A percentile compares a stretch with the other conserved stretches of the same genome.
Evolutionary conservation across 2,797 vertebrate genomes (phyloP).

Genomic region (Enteromius treurensis): DNA sequence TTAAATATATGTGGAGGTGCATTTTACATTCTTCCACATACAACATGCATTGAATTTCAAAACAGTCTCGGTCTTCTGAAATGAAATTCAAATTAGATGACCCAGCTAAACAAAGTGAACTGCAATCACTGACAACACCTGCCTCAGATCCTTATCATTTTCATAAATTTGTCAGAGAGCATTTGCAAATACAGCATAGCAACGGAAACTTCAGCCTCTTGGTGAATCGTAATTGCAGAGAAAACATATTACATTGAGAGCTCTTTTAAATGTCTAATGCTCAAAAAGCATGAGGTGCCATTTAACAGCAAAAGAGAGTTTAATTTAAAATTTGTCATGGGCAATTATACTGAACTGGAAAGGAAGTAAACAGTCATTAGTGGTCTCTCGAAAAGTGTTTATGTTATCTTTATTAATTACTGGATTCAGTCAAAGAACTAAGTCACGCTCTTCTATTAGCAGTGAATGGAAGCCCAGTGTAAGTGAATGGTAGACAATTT

Average conservation of each 20-base stretch:
- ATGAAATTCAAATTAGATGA: constrained; percentile 4
- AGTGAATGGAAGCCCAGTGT: not conserved
- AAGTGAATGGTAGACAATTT: not conserved
- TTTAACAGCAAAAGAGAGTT: too few species aligned
- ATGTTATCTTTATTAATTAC: too few species aligned
- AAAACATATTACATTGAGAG: not conserved
- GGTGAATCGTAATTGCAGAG: not conserved
- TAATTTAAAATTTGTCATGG: too few species aligned
- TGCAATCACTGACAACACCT: not conserved
- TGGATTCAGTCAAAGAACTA: too few species aligned
- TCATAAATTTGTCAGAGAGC: not conserved
- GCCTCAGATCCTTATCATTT: not conserved
- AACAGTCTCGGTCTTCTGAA: not conserved
- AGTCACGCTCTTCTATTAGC: too few species aligned
- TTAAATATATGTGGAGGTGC: not conserved
- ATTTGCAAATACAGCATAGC: constrained; percentile 12
- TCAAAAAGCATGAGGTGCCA: too few species aligned
- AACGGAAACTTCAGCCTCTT: not conserved
- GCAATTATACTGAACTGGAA: too few species aligned
- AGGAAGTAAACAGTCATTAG: too few species aligned
- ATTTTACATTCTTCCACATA: not conserved
- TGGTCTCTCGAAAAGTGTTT: too few species aligned
- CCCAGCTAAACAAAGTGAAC: not conserved
- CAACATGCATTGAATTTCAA: not conserved
- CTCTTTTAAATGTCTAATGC: too few species aligned